These are phyloP conservation scores for Unio pictorum DNA, from an alignment of 2,888 invertebrate genomes.

Conservation along the genomic window DNA sequence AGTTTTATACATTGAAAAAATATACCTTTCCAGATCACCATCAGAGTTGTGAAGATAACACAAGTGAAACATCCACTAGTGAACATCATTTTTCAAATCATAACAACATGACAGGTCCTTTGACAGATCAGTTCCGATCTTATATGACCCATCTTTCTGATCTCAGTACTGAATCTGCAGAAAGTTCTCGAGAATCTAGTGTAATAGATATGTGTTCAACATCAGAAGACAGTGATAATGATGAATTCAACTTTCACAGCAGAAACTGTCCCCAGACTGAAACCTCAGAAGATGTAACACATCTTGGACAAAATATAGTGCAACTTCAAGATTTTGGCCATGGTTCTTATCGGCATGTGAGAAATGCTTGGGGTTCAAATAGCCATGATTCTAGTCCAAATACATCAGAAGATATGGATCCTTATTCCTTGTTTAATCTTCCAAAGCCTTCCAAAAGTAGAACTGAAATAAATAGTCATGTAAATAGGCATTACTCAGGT, in stretches of 20 bases:
- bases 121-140: conserved; percentile 51
- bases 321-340: neutral
- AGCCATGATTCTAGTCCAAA: conserved; percentile 14
- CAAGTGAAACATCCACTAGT: no score
- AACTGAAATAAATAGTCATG: neutral
- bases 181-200: neutral
- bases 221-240: conserved; percentile 36
- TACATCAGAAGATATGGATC: conserved; percentile 49
- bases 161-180: conserved; percentile 28
- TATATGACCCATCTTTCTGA: conserved; percentile 58
- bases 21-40: no score
- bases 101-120: no score
- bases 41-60: no score
- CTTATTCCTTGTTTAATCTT: conserved; percentile 55
- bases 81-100: no score
- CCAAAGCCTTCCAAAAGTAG: conserved; percentile 32
- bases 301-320: conserved; percentile 1
- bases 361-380: conserved; percentile 30
- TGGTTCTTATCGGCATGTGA: neutral
- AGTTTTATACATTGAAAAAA: no score
- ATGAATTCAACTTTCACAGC: conserved; percentile 17
- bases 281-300: neutral
- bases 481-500: conserved; percentile 2
- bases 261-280: conserved; percentile 1
- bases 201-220: conserved; percentile 36